phyloP scores from a whole-genome alignment of 2,888 invertebrate species.

The Altica lythri region DNA sequence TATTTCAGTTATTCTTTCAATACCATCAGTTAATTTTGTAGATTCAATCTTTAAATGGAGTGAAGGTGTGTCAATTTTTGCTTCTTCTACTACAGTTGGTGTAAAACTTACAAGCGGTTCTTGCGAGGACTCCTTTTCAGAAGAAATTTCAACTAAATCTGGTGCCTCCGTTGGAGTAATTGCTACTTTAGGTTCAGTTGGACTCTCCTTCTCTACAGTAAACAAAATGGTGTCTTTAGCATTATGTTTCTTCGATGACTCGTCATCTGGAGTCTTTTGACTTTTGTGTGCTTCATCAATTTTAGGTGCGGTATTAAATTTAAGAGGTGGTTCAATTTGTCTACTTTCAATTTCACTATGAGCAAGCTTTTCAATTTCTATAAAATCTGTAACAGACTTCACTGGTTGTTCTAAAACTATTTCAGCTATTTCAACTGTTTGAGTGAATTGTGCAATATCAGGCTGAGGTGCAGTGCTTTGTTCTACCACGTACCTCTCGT shows the following conservation, averaged over 20 bases:
- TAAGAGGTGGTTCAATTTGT: conserved; percentile 50
- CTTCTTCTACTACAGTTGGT: too few relatives aligned
- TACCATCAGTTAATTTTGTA: background rate
- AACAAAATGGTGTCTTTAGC: conserved; percentile 38
- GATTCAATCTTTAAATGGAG: too few relatives aligned
- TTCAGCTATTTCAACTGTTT: conserved; percentile 25
- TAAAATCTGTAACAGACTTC: conserved; percentile 39
- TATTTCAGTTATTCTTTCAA: conserved; percentile 1
- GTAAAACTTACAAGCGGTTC: too few relatives aligned
- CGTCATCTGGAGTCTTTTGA: conserved; percentile 46
- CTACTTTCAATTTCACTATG: conserved; percentile 44
- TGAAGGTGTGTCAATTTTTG: too few relatives aligned
- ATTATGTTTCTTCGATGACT: conserved; percentile 30
- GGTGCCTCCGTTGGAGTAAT: background rate
- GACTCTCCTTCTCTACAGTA: conserved; percentile 34
- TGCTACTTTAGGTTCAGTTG: conserved; percentile 27
- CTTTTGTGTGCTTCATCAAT: conserved; percentile 37
- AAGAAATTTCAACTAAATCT: background rate
- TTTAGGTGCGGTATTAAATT: conserved; percentile 43
- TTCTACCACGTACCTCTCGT: conserved; percentile 55
- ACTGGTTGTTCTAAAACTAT: conserved; percentile 25
- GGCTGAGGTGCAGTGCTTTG: conserved; percentile 47
- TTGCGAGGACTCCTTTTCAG: background rate
- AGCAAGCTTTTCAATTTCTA: conserved; percentile 46
- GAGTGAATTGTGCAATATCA: conserved; percentile 44